Evolutionary conservation across 2,888 invertebrate genomes (phyloP), one percentile per base, ranked within the genome.

Genomic region (Myathropa florea): DNA sequence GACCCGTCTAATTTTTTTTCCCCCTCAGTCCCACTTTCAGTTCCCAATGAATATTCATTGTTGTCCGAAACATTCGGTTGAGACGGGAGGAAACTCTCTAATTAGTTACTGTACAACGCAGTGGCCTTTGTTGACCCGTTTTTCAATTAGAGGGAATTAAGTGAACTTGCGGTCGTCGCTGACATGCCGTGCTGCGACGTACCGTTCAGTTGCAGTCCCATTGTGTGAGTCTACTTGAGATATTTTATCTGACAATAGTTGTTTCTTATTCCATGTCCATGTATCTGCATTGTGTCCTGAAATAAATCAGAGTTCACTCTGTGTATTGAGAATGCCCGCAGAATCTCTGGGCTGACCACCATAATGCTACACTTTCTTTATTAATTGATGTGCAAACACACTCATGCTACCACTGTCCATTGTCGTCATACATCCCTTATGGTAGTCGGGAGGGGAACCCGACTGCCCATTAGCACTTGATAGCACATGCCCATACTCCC

Each of bases 41-140:
- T 23, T 59, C 36, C 39, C 64, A 71, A 70, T 83, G 78, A 83
- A 83, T 86, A 83, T 79, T 86, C 82, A 83, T 78, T 86, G 83
- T 86, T 83, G 86, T 78, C 86, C 82, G 83, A 83, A 79, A 75
- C 86, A 79, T 83, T 86, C 79, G 75, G 83, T 79, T 86, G 78
- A 79, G 86, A 87, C 72, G 83, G 83, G 79, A 83, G 79, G 83
- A 87, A 87, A 83, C 76, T 89, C 91, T 91, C 91, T 92, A 92
- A 92, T 92, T 92, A 92, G 91, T 92, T 91, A 91, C 91, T 24
- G 57, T 91, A 90, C 91, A 91, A 91, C 91, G 91, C 90, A 90
- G 91, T 92, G 92, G 92, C 92, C 92, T 91, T 91, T 92, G 92
- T 92, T 92, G 92, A 92, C 92, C 92, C 92, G 92, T 92, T 92